phyloP scores from a whole-genome alignment of 2,888 invertebrate genomes.

The Tetragonisca angustula region DNA sequence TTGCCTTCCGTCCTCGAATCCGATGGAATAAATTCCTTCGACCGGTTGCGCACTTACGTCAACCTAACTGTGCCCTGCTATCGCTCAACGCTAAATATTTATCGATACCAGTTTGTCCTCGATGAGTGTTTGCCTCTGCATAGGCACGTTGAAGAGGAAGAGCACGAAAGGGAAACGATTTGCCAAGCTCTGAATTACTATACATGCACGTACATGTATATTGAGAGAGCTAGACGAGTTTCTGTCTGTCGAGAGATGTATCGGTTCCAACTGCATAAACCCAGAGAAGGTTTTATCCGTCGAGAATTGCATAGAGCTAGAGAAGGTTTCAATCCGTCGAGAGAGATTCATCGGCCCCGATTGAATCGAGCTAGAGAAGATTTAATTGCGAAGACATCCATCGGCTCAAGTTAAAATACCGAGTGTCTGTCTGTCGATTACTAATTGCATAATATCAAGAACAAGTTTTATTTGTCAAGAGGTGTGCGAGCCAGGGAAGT shows the following conservation, averaged over 20 bases:
- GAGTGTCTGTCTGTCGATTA: background rate
- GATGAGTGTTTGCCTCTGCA: background rate
- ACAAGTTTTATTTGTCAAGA: too few relatives aligned
- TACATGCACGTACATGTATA: background rate
- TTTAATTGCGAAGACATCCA: background rate
- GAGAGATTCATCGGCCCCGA: background rate
- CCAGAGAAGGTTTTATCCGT: background rate
- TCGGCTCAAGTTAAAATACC: background rate
- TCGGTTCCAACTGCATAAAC: background rate
- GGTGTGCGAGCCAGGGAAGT: too few relatives aligned
- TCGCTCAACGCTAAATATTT: slow-evolving; percentile 9
- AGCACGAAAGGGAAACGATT: background rate
- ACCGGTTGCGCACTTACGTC: background rate
- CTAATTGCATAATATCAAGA: too few relatives aligned
- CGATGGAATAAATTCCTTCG: slow-evolving; percentile 12
- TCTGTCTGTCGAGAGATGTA: background rate
- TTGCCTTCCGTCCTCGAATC: slow-evolving; percentile 21
- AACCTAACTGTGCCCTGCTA: background rate
- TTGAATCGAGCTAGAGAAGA: background rate
- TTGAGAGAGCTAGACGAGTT: background rate
- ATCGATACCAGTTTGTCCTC: background rate
- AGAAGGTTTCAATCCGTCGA: background rate
- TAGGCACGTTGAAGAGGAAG: background rate
- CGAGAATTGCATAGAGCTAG: background rate
- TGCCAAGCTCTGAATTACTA: background rate